These are phyloP conservation scores for Pogonophryne albipinna DNA, from an alignment of 2,797 vertebrate species.

Conservation along the genomic window DNA sequence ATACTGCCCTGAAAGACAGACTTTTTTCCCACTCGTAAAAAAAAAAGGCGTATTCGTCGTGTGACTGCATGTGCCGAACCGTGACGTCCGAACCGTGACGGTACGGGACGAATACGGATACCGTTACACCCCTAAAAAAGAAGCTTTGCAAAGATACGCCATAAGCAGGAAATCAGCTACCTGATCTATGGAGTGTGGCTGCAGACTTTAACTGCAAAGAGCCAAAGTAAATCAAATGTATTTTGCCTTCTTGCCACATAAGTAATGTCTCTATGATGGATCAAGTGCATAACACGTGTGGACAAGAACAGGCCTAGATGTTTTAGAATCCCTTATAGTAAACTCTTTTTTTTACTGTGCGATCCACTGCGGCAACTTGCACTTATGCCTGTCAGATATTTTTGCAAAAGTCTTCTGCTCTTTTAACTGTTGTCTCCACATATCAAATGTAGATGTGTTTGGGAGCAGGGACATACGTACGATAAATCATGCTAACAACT, in stretches of 20 bases:
- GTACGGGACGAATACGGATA: too few relatives aligned
- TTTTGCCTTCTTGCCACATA: neutral
- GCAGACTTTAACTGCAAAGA: slow-evolving; percentile 21
- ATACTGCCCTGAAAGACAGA: too few relatives aligned
- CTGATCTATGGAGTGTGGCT: slow-evolving; percentile 1
- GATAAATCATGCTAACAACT: neutral
- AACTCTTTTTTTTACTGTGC: neutral
- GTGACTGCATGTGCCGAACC: too few relatives aligned
- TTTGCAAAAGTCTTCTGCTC: neutral
- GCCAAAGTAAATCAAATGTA: neutral
- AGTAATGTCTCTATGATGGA: slow-evolving; percentile 10
- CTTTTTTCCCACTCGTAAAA: too few relatives aligned
- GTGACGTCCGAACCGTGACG: too few relatives aligned
- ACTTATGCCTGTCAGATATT: neutral
- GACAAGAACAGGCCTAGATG: neutral
- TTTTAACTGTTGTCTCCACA: neutral
- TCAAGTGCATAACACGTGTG: neutral
- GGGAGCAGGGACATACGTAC: neutral
- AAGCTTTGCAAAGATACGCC: neutral
- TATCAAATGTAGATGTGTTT: neutral
- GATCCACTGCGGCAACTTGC: neutral
- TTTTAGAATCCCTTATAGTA: neutral
- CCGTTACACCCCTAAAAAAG: too few relatives aligned
- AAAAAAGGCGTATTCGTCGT: too few relatives aligned
- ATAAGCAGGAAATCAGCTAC: neutral